A percentile compares a stretch with the other conserved stretches of the same genome.
Conservation (phyloP, 2,888 invertebrate species). For the Cordilura impudica region DNA sequence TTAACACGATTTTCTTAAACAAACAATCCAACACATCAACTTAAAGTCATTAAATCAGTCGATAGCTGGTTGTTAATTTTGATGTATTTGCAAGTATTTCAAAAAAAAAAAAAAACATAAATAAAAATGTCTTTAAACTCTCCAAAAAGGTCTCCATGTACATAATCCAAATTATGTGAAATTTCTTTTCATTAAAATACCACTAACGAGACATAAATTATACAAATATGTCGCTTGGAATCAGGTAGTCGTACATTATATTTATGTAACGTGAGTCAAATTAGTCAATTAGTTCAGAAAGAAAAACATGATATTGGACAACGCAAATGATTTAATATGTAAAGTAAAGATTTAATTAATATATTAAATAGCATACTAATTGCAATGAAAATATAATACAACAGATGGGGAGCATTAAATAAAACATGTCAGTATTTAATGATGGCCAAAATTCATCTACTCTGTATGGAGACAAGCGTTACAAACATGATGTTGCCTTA, state of each 20-base stretch:
- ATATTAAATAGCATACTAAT: slow-evolving; percentile 48
- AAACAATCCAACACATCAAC: not conserved
- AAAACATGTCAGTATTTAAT: slow-evolving; percentile 33
- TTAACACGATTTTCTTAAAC: not conserved
- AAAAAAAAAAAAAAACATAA: too few relatives aligned
- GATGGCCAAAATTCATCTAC: slow-evolving; percentile 1
- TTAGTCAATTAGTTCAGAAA: slow-evolving; percentile 27
- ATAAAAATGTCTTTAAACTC: not conserved
- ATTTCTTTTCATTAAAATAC: slow-evolving; percentile 43
- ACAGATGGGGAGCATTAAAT: not conserved
- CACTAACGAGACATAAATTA: slow-evolving; percentile 33
- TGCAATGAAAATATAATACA: slow-evolving; percentile 31
- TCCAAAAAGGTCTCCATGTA: not conserved
- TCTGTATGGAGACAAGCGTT: slow-evolving; percentile 10
- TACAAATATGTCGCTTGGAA: slow-evolving; percentile 24
- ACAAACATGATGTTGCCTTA: slow-evolving; percentile 32
- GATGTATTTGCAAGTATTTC: too few relatives aligned
- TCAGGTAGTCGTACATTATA: slow-evolving; percentile 17
- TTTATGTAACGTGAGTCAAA: slow-evolving; percentile 46
- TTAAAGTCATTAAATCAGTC: too few relatives aligned
- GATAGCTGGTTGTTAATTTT: too few relatives aligned
- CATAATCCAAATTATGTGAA: too few relatives aligned
- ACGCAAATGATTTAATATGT: slow-evolving; percentile 29
- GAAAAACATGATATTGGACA: not conserved
- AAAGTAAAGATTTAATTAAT: slow-evolving; percentile 48